Conservation (phyloP, 1,140 invertebrate species). For the Zaprionus vittiger region DNA sequence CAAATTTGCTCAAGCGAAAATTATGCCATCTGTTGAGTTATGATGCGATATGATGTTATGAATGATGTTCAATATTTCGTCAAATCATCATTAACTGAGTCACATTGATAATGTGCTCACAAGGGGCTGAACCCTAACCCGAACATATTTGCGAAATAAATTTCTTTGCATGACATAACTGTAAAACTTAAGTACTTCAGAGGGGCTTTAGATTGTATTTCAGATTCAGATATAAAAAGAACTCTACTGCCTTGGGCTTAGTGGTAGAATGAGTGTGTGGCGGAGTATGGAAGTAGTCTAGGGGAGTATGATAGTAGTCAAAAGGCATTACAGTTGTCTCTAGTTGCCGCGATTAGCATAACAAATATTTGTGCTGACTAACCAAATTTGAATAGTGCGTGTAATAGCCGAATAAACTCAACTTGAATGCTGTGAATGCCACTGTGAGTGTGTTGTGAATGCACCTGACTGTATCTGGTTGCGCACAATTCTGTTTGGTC, state of each 20-base stretch:
- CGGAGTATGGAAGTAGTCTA: not conserved
- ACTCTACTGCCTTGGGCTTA: not conserved
- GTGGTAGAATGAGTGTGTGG: not conserved
- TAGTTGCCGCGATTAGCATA: constrained; percentile 26
- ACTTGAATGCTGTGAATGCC: constrained; percentile 16
- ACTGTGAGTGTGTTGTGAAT: constrained; percentile 29
- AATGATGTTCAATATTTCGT: constrained; percentile 13
- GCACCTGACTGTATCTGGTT: constrained; percentile 48
- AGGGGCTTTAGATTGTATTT: not conserved
- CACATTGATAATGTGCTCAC: constrained; percentile 1
- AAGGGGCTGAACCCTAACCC: constrained; percentile 25
- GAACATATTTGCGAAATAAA: constrained; percentile 24
- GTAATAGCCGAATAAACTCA: constrained; percentile 29
- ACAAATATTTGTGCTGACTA: constrained; percentile 47
- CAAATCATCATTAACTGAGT: constrained; percentile 25
- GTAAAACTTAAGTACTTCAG: not conserved
- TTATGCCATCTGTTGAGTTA: constrained; percentile 30
- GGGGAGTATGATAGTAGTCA: not conserved
- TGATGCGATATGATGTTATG: constrained; percentile 3
- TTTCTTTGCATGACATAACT: constrained; percentile 36
- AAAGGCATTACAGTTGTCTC: constrained; percentile 23
- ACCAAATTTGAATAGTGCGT: constrained; percentile 20
- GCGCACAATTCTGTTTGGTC: constrained; percentile 32
- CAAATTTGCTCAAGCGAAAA: constrained; percentile 14
- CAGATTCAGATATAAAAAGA: not conserved